These are phyloP conservation scores for Melikaiella ostensackeni DNA, from an alignment of 2,888 invertebrate species.

Conservation along the genomic window DNA sequence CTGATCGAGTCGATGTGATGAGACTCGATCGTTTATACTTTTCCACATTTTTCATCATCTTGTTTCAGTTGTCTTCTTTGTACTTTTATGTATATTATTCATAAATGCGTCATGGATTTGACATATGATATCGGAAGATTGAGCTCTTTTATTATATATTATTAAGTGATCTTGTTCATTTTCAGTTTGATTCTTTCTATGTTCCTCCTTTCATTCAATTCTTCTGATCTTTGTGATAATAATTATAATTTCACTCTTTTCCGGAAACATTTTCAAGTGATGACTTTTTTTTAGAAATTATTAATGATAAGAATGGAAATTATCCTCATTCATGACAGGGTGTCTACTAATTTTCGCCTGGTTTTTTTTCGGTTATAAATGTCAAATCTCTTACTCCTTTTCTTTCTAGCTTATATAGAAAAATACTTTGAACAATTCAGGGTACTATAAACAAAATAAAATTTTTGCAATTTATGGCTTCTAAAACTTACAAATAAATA, in stretches of 20 bases:
- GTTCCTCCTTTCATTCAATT: neutral
- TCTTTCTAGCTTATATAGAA: too few relatives aligned
- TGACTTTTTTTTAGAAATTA: too few relatives aligned
- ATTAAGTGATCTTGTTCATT: neutral
- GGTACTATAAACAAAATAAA: too few relatives aligned
- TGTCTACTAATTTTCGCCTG: too few relatives aligned
- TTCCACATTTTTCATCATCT: slow-evolving; percentile 23
- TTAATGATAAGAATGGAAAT: too few relatives aligned
- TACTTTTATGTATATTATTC: slow-evolving; percentile 3
- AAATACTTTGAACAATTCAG: too few relatives aligned
- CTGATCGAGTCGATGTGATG: slow-evolving; percentile 20
- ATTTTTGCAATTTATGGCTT: too few relatives aligned
- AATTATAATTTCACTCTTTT: neutral
- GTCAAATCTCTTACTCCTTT: too few relatives aligned
- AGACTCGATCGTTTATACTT: slow-evolving; percentile 26
- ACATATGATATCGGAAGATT: neutral
- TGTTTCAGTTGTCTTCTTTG: slow-evolving; percentile 23
- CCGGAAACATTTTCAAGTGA: neutral
- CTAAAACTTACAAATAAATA: too few relatives aligned
- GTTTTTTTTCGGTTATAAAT: too few relatives aligned
- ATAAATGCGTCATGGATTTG: neutral
- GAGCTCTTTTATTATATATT: neutral
- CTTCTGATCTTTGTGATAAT: neutral
- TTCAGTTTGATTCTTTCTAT: neutral
- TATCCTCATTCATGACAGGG: too few relatives aligned